Conservation (phyloP, 2,797 vertebrate species). For the Neoniphon sammara region DNA sequence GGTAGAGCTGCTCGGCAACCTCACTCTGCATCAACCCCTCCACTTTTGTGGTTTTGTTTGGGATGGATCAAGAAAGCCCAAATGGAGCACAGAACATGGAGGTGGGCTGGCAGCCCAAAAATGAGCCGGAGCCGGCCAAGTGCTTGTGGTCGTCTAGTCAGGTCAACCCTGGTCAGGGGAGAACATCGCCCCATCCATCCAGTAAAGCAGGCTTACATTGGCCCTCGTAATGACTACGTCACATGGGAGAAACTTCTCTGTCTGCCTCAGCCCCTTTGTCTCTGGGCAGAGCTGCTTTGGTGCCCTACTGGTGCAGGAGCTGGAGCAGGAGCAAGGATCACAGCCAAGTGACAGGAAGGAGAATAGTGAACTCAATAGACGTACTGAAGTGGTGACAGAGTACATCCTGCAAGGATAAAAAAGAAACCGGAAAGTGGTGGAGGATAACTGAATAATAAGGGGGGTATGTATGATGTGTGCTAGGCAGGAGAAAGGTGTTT, state of each 20-base stretch:
- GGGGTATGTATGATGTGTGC: conserved; percentile 5
- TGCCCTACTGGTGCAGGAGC: conserved; percentile 43
- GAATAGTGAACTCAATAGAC: conserved; percentile 24
- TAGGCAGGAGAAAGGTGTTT: conserved; percentile 4
- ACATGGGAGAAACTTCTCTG: conserved; percentile 52
- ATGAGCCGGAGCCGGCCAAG: conserved; percentile 73
- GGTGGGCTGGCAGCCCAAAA: conserved; percentile 70
- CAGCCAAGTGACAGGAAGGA: conserved; percentile 55
- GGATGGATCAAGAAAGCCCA: conserved; percentile 78
- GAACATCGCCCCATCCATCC: conserved; percentile 64
- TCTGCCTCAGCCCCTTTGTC: conserved; percentile 44
- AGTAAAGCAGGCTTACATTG: conserved; percentile 48
- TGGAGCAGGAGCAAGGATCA: conserved; percentile 49
- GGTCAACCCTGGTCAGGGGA: conserved; percentile 72
- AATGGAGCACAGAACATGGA: conserved; percentile 78
- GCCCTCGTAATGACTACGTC: conserved; percentile 56
- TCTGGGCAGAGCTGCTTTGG: conserved; percentile 42
- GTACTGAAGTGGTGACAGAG: conserved; percentile 44
- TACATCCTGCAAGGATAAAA: conserved; percentile 38
- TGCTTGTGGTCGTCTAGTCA: conserved; percentile 80
- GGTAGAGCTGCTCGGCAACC: conserved; percentile 66
- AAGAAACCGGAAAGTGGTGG: conserved; percentile 31
- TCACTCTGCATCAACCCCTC: conserved; percentile 65
- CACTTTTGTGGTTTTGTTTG: conserved; percentile 80
- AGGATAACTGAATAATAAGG: conserved; percentile 20